Conservation (phyloP, 2,888 invertebrate species). For the Branchellion lobata region DNA sequence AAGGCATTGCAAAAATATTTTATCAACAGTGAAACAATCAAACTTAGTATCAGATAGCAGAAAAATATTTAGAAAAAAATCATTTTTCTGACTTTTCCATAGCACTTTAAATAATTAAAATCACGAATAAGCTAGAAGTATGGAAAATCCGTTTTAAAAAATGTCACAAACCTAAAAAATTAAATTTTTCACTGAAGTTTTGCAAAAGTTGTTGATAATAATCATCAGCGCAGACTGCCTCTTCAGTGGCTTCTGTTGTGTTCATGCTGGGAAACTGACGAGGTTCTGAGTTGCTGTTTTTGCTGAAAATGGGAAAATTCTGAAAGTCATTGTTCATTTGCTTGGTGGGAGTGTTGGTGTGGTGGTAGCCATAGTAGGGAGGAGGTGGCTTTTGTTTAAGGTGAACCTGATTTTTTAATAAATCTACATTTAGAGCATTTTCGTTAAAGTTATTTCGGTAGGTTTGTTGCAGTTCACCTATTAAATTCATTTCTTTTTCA, state of each 20-base stretch:
- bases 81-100: too few relatives aligned
- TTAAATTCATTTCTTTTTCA: conserved; percentile 83
- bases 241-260: not conserved
- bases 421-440: not conserved
- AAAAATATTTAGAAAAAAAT: too few relatives aligned
- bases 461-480: not conserved
- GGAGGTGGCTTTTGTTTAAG: conserved; percentile 53
- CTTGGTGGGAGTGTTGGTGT: conserved; percentile 51
- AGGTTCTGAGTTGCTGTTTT: conserved; percentile 30
- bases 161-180: not conserved
- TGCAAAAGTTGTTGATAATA: not conserved
- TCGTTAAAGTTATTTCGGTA: not conserved
- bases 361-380: conserved; percentile 61
- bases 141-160: too few relatives aligned
- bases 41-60: too few relatives aligned
- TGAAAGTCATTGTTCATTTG: not conserved
- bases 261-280: not conserved
- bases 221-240: not conserved
- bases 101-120: too few relatives aligned
- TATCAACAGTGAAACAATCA: too few relatives aligned
- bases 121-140: not conserved
- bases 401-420: not conserved
- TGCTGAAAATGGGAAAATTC: not conserved
- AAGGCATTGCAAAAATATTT: too few relatives aligned
- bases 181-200: not conserved